These are phyloP conservation scores for Rhinoderma darwinii DNA, from an alignment of 2,113 vertebrate species.

Conservation along the genomic window DNA sequence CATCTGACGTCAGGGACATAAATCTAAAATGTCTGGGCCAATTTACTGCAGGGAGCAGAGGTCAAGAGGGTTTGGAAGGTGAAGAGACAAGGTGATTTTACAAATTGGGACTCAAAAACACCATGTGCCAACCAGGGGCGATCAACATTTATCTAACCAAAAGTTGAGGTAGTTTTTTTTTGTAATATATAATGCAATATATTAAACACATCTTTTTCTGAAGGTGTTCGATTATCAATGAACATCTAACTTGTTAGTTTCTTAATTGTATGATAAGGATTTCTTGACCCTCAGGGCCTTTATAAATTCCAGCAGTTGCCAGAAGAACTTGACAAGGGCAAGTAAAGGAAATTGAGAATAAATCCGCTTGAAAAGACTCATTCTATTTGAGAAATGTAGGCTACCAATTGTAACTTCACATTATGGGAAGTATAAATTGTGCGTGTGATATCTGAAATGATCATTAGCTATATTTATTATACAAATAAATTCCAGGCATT, in stretches of 20 bases:
- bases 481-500: slow-evolving; percentile 57
- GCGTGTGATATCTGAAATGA: slow-evolving; percentile 52
- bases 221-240: not conserved
- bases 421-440: slow-evolving; percentile 49
- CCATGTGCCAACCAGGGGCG: no score
- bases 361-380: slow-evolving; percentile 15
- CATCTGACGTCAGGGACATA: no score
- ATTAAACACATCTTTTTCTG: not conserved
- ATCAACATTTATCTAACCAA: no score
- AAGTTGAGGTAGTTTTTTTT: no score
- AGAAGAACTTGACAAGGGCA: slow-evolving; percentile 42
- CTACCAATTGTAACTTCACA: slow-evolving; percentile 26
- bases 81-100: no score
- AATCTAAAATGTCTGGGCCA: no score
- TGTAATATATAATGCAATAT: not conserved
- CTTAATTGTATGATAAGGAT: slow-evolving; percentile 27
- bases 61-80: no score
- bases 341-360: slow-evolving; percentile 35
- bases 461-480: slow-evolving; percentile 57
- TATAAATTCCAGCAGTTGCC: slow-evolving; percentile 1
- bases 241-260: not conserved
- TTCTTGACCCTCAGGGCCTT: slow-evolving; percentile 20
- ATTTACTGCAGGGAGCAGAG: no score
- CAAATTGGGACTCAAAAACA: no score
- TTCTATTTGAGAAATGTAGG: slow-evolving; percentile 21